phyloP scores from a whole-genome alignment of 2,888 invertebrate genomes.

The Portevinia maculata region DNA sequence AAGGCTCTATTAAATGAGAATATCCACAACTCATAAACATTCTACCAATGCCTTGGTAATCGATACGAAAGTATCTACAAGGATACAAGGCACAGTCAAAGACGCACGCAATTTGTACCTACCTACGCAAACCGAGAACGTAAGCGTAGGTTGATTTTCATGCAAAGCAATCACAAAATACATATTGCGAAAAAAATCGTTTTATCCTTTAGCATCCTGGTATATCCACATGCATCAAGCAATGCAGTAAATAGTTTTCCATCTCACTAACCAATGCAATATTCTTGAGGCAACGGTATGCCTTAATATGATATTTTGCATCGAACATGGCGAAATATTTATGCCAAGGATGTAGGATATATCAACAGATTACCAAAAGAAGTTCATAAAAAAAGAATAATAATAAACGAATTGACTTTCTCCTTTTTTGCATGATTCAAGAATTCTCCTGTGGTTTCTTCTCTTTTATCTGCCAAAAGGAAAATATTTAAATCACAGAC shows the following conservation, averaged over 20 bases:
- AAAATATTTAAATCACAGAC: conserved; percentile 1
- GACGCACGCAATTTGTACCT: not conserved
- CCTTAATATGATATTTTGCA: conserved; percentile 10
- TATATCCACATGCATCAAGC: conserved; percentile 11
- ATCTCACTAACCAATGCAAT: conserved; percentile 63
- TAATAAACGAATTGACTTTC: not conserved
- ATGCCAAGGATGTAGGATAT: conserved; percentile 13
- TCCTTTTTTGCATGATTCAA: not conserved
- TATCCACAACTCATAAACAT: conserved; percentile 13
- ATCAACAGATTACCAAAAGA: conserved; percentile 4
- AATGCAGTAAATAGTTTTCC: conserved; percentile 62
- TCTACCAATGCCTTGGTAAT: not conserved
- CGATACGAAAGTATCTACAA: not conserved
- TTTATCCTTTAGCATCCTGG: conserved; percentile 10
- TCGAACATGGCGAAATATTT: not conserved
- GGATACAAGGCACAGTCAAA: not conserved
- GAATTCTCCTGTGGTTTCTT: too few species aligned
- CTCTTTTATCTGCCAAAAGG: not conserved
- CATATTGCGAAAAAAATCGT: conserved; percentile 1
- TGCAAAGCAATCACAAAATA: conserved; percentile 39
- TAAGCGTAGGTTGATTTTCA: conserved; percentile 16
- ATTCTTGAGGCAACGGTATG: conserved; percentile 48
- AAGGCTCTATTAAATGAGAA: conserved; percentile 14
- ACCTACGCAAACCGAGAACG: too few species aligned
- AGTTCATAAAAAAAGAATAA: not conserved